Evolutionary conservation across 2,888 invertebrate species (phyloP).

Genomic region (Julus scanicus): DNA sequence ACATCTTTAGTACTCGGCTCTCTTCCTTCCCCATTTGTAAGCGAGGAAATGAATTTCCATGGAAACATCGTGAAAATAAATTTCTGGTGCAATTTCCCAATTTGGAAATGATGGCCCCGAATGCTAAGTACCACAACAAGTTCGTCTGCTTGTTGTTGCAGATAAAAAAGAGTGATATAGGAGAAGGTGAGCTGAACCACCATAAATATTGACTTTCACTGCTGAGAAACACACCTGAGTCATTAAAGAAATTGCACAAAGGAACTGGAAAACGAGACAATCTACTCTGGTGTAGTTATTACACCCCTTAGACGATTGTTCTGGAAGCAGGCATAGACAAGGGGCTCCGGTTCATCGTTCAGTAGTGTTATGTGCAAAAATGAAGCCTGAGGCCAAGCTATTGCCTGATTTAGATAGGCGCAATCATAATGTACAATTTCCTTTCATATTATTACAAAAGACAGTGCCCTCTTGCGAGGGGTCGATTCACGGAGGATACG

Average conservation of each 20-base stretch:
- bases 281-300: conserved; percentile 10
- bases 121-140: conserved; percentile 9
- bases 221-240: conserved; percentile 26
- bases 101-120: neutral
- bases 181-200: conserved; percentile 12
- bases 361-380: neutral
- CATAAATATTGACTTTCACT: conserved; percentile 30
- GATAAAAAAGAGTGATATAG: conserved; percentile 22
- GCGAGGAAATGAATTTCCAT: conserved; percentile 14
- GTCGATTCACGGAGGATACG: neutral
- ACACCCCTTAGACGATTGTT: conserved; percentile 26
- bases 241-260: conserved; percentile 14
- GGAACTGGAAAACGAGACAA: conserved; percentile 6
- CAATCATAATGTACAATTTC: conserved; percentile 30
- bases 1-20: neutral
- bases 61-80: conserved; percentile 29
- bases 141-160: conserved; percentile 10
- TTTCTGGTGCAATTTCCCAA: neutral
- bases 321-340: conserved; percentile 18
- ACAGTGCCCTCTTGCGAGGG: neutral
- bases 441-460: conserved; percentile 30
- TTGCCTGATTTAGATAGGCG: conserved; percentile 28
- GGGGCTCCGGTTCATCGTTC: conserved; percentile 10
- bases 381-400: neutral
- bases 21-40: neutral